phyloP scores from a whole-genome alignment of 2,888 invertebrate species.

The Alsophila aescularia region DNA sequence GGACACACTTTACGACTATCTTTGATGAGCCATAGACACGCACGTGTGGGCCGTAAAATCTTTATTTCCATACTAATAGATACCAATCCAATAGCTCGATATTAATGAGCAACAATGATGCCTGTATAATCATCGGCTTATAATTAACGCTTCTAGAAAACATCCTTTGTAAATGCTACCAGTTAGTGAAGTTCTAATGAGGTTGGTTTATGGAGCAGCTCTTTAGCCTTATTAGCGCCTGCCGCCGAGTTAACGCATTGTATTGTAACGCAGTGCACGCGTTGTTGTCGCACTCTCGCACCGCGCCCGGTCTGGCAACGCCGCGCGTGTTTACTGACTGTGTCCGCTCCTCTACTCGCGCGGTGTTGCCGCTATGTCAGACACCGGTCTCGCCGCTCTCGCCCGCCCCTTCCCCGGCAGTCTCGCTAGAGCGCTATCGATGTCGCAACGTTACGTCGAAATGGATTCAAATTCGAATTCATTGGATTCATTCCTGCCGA shows the following conservation, averaged over 20 bases:
- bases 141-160: constrained; percentile 28
- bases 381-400: constrained; percentile 72
- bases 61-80: constrained; percentile 41
- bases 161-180: constrained; percentile 53
- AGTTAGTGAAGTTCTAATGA: constrained; percentile 64
- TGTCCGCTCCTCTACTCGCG: constrained; percentile 23
- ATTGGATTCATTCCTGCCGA: constrained; percentile 61
- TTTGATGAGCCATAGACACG: constrained; percentile 42
- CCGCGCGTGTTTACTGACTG: constrained; percentile 40
- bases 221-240: constrained; percentile 56
- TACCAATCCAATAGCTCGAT: constrained; percentile 23
- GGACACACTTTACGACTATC: constrained; percentile 57
- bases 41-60: constrained; percentile 54
- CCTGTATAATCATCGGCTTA: constrained; percentile 1
- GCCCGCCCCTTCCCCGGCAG: constrained; percentile 62
- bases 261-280: constrained; percentile 38
- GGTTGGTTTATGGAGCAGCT: constrained; percentile 53
- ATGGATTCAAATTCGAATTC: constrained; percentile 74
- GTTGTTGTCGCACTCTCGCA: not conserved
- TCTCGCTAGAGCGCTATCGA: constrained; percentile 76
- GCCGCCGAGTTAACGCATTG: constrained; percentile 54
- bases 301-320: constrained; percentile 42
- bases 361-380: constrained; percentile 69
- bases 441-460: constrained; percentile 54
- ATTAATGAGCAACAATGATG: constrained; percentile 18